phyloP scores from a whole-genome alignment of 2,797 vertebrate species.

The Serranus cabrilla region DNA sequence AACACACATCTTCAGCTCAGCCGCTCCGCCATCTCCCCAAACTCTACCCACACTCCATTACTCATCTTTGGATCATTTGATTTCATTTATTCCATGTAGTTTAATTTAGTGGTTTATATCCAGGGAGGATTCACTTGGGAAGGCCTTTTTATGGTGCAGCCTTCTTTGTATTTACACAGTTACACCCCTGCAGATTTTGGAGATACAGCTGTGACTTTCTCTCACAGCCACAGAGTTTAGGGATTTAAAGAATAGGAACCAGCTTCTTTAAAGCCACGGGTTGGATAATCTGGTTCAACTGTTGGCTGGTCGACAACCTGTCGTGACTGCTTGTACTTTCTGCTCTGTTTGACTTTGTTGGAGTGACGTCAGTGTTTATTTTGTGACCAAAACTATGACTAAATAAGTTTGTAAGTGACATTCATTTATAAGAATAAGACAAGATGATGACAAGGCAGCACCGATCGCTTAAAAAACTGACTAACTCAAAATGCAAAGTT shows the following conservation, averaged over 20 bases:
- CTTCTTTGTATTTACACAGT: background rate
- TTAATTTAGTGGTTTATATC: conserved; percentile 14
- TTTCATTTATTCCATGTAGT: conserved; percentile 18
- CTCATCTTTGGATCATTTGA: conserved; percentile 19
- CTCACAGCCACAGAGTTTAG: background rate
- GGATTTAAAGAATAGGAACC: background rate
- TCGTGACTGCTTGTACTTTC: background rate
- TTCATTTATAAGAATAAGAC: too few relatives aligned
- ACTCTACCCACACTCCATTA: conserved; percentile 12
- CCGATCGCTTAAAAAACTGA: too few relatives aligned
- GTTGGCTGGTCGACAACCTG: background rate
- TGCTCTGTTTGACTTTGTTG: background rate
- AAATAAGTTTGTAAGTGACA: too few relatives aligned
- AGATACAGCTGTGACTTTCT: background rate
- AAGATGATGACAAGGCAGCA: too few relatives aligned
- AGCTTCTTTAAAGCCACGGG: background rate
- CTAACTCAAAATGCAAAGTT: too few relatives aligned
- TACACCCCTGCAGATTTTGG: background rate
- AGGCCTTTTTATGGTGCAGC: background rate
- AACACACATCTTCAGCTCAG: conserved; percentile 15
- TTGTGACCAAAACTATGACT: too few relatives aligned
- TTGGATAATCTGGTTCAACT: background rate
- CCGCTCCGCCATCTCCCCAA: background rate
- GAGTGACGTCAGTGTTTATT: background rate
- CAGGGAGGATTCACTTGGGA: background rate